Percentiles rank a stretch among this genome's conserved stretches.
Evolutionary conservation across 1,140 invertebrate genomes (phyloP).

Genomic region (Phocides pigmalion): DNA sequence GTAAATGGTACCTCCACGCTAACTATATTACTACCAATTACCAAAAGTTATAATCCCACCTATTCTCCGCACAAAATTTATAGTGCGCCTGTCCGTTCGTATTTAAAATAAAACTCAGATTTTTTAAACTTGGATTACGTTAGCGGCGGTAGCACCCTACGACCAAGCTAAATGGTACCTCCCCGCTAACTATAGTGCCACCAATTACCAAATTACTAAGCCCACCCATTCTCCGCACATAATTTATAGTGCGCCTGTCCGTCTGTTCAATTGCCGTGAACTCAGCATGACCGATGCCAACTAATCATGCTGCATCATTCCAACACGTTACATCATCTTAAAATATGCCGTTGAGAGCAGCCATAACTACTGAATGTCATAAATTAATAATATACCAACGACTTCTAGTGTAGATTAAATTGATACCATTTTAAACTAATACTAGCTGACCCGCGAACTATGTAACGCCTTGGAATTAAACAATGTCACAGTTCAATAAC

Average conservation of each 20-base stretch:
- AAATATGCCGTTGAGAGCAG: slow-evolving; percentile 1
- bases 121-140: no score
- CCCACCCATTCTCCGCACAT: neutral
- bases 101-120: no score
- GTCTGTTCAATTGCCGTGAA: slow-evolving; percentile 18
- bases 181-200: no score
- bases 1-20: no score
- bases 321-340: slow-evolving; percentile 8
- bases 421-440: no score
- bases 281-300: neutral
- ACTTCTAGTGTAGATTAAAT: neutral
- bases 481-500: no score
- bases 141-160: no score
- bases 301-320: slow-evolving; percentile 2
- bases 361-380: neutral
- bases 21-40: no score
- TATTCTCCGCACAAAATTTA: slow-evolving; percentile 2
- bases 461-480: no score
- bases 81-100: neutral
- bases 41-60: neutral
- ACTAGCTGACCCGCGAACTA: no score
- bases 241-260: slow-evolving; percentile 6
- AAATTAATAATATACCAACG: slow-evolving; percentile 9
- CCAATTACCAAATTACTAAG: no score
- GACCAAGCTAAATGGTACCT: no score